Evolutionary conservation across 2,888 invertebrate genomes (phyloP).

Genomic region (Scaptomyza flava): DNA sequence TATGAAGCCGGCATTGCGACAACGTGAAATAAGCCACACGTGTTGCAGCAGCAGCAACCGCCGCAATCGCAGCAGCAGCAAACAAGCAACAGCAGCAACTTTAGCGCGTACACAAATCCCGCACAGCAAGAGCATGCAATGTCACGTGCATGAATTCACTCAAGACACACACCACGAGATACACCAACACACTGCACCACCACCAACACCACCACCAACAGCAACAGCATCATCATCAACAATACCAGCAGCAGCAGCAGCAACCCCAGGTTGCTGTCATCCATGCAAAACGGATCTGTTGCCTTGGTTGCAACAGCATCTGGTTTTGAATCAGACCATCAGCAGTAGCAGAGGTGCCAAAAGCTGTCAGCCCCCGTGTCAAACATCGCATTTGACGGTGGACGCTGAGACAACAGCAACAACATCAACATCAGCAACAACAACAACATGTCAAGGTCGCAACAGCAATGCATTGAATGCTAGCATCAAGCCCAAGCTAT

Average conservation of each 20-base stretch:
- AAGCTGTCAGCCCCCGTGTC: slow-evolving; percentile 71
- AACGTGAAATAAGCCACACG: slow-evolving; percentile 18
- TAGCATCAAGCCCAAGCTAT: slow-evolving; percentile 68
- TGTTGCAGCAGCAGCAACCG: slow-evolving; percentile 42
- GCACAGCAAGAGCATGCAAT: slow-evolving; percentile 63
- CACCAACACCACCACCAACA: slow-evolving; percentile 22
- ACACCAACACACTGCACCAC: slow-evolving; percentile 41
- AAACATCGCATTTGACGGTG: slow-evolving; percentile 71
- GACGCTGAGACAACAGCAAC: slow-evolving; percentile 56
- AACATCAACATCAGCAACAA: slow-evolving; percentile 17
- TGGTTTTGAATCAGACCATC: slow-evolving; percentile 82
- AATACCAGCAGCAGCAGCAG: slow-evolving; percentile 18
- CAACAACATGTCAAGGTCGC: slow-evolving; percentile 51
- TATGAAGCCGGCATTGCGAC: slow-evolving; percentile 36
- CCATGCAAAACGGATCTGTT: slow-evolving; percentile 82
- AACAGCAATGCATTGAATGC: slow-evolving; percentile 64
- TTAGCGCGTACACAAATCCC: slow-evolving; percentile 69
- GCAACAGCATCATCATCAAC: slow-evolving; percentile 18
- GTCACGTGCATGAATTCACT: slow-evolving; percentile 65
- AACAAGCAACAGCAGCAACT: slow-evolving; percentile 40
- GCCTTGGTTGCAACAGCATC: slow-evolving; percentile 84
- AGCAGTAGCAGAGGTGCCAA: slow-evolving; percentile 47
- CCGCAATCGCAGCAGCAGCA: slow-evolving; percentile 25
- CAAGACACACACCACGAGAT: slow-evolving; percentile 69
- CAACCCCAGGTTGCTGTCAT: slow-evolving; percentile 51